Base-by-base conservation (phyloP, 2,888 invertebrate genomes). In the Agrochola lychnidis region DNA sequence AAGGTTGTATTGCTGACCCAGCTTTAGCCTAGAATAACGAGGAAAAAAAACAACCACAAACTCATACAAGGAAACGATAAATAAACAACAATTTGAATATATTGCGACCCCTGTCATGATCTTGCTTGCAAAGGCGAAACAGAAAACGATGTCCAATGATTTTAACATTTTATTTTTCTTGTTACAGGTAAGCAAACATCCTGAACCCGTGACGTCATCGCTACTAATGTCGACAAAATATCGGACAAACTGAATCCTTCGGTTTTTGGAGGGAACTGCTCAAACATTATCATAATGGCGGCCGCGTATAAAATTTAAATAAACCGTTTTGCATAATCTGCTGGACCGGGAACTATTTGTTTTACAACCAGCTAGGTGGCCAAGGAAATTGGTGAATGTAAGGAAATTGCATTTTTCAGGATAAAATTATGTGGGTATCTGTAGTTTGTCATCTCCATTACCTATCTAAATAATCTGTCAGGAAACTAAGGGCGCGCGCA, bases 281-380 rank as follows among this genome's bases (percentile, higher is more conserved):
- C 48, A 79, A 80, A 80, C 57, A 89, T 91, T 89, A 88, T 62
- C 85, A 89, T 88, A 87, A 89, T 87, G 86, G 53, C 66, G 79
- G 83, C 71, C 74, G 83, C 82, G 85, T 89, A 87, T 90, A 79
- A 87, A 89, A 91, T 91, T 90, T 89, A 88, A 90, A 91, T 90
- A 89, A 88, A 84, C 82, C 86, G 77, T 81, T 91, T 90, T 86
- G 70, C 91, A 89, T 91, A 91, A 90, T 89, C 88, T 86, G 36
- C 70, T 81, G 84, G 81, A 79, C 71, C 12, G 51, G 42, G 76
- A 62, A 78, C 73, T 78, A 82, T 78, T 76, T 78, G 78, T 70
- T 78, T 67, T 67, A 80, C 56, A 57, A 42, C 36, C 81, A 42
- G 53, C 36, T 22, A 16, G 76, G 63, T 80, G 42, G 73, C 48